Evolutionary conservation across 2,888 invertebrate species (phyloP).

Genomic region (Pyrochroa serraticornis): DNA sequence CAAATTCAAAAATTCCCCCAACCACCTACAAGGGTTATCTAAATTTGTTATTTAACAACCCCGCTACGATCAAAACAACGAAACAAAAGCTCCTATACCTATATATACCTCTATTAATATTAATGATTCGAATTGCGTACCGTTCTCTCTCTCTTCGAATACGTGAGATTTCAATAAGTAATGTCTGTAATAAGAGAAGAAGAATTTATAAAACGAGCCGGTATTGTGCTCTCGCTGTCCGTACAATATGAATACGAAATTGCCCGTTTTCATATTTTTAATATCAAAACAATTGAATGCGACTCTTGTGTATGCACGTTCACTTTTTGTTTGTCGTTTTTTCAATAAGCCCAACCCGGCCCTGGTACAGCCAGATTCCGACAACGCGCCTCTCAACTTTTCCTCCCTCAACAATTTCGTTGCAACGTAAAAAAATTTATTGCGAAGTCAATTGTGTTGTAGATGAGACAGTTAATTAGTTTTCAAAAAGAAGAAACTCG

Average conservation of each 20-base stretch:
- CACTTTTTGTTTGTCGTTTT: slow-evolving; percentile 29
- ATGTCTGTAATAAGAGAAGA: slow-evolving; percentile 43
- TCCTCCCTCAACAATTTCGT: no score
- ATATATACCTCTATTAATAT: slow-evolving; percentile 27
- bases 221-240: slow-evolving; percentile 45
- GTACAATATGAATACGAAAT: slow-evolving; percentile 57
- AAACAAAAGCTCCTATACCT: not conserved
- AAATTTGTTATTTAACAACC: no score
- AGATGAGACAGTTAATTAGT: no score
- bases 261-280: slow-evolving; percentile 54
- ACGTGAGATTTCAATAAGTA: slow-evolving; percentile 46
- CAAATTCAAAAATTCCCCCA: not conserved
- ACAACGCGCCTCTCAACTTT: no score
- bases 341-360: not conserved
- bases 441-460: no score
- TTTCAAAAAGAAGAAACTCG: no score
- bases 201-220: slow-evolving; percentile 46
- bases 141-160: slow-evolving; percentile 17
- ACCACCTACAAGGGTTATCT: not conserved
- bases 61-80: no score
- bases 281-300: slow-evolving; percentile 55
- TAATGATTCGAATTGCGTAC: slow-evolving; percentile 30
- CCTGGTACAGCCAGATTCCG: not conserved
- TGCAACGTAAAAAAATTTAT: no score
- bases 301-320: slow-evolving; percentile 48